Base-by-base conservation (phyloP, 2,797 vertebrate species). In the Myripristis murdjan region DNA sequence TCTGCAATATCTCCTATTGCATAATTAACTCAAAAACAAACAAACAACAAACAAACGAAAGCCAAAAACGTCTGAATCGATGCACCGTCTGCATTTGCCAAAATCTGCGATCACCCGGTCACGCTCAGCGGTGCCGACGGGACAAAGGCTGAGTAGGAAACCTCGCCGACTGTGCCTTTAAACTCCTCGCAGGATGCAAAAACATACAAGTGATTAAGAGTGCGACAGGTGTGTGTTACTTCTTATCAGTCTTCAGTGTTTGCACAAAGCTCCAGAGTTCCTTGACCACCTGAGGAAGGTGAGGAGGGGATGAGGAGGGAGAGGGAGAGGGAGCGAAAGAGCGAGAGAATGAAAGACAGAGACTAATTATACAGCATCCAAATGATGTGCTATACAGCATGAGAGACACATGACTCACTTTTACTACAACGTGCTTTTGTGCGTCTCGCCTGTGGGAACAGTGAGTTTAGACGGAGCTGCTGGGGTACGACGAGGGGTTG, bases 181-280 rank as follows among this genome's bases (percentile, higher is more conserved):
- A 91, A 93, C 54, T 65, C 57, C 84, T 70, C 53, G 46, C 49
- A 28, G 69, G 83, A 84, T 59, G 73, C 44, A 71, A 82, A 87
- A n/a, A 78, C 41, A 26, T 61, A 73, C 15, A 79, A 82, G 72
- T 48, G 58, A 28, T 44, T 76, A 60, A 33, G 47, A 22, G 24
- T 46, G 24, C 52, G 41, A 24, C 54, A 7, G n/a, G n/a, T 8
- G 33, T 49, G 37, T 43, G 81, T 89, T 90, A 94, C 86, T 94
- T 94, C 82, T 92, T 93, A 78, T 83, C 91, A 35, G 71, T 86
- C 89, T 92, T 95, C 91, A 93, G 84, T 55, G 92, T 92, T 87
- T 95, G 93, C 83, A 94, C 71, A 89, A 93, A 94, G 85, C 79
- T 91, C 94, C 95, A 95, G 70, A 95, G 94, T 53, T 94, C 93